Evolutionary conservation across 2,113 vertebrate species (phyloP).

Genomic region (Epinephelus moara): DNA sequence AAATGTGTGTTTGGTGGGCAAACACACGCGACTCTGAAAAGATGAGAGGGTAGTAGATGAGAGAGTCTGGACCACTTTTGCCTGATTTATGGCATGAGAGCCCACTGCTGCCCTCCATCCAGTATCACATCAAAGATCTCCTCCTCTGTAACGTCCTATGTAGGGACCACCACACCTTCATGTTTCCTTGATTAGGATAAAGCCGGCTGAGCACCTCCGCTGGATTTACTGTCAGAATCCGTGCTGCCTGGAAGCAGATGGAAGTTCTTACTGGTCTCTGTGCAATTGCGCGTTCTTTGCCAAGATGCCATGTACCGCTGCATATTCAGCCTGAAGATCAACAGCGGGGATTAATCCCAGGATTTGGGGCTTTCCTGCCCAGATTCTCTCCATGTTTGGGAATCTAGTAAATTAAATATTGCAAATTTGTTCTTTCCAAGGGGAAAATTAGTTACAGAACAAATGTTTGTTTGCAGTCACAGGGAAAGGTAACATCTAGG

Average conservation of each 20-base stretch:
- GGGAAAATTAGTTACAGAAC: background rate
- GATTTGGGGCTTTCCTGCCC: slow-evolving; percentile 29
- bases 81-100: slow-evolving; percentile 20
- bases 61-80: slow-evolving; percentile 18
- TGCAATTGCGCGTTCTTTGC: background rate
- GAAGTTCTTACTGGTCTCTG: slow-evolving; percentile 25
- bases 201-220: slow-evolving; percentile 21
- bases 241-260: slow-evolving; percentile 41
- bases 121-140: slow-evolving; percentile 22
- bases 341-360: slow-evolving; percentile 44
- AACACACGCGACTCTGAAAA: background rate
- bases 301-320: slow-evolving; percentile 18
- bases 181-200: slow-evolving; percentile 7
- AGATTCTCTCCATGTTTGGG: slow-evolving; percentile 11
- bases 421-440: background rate
- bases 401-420: background rate
- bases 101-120: background rate
- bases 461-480: background rate
- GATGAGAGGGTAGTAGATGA: slow-evolving; percentile 11
- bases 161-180: background rate
- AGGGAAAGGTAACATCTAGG: background rate
- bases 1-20: slow-evolving; percentile 1
- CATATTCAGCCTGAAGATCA: slow-evolving; percentile 44
- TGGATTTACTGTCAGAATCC: slow-evolving; percentile 25
- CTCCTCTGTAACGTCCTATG: background rate